A percentile compares a stretch with the other conserved stretches of the same genome.
Conservation (phyloP, 2,113 vertebrate genomes). For the Aythya baeri region DNA sequence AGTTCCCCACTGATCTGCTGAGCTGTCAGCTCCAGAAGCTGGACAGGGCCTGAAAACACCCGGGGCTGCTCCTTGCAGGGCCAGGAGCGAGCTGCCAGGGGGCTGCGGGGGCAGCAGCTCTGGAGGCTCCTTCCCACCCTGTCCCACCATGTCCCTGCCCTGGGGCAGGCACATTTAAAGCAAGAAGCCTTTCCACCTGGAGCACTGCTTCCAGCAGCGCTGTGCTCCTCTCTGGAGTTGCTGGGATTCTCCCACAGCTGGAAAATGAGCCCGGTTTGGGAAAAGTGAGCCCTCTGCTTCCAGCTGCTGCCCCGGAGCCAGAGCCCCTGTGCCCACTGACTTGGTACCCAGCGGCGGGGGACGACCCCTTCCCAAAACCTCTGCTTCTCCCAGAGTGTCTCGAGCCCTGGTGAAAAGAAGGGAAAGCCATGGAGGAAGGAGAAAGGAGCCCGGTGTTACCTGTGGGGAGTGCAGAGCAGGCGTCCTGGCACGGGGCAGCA, state of each 20-base stretch:
- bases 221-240: neutral
- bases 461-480: neutral
- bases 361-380: fast-evolving
- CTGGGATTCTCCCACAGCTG: neutral
- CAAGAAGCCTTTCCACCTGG: neutral
- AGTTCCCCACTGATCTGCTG: neutral
- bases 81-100: neutral
- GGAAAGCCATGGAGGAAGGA: neutral
- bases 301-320: neutral
- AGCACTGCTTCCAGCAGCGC: neutral
- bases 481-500: neutral
- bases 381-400: neutral
- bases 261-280: neutral
- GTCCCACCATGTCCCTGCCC: neutral
- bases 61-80: neutral
- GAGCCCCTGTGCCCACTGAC: neutral
- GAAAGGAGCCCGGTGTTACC: constrained; percentile 6
- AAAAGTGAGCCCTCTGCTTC: neutral
- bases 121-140: neutral
- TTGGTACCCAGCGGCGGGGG: neutral
- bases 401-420: neutral
- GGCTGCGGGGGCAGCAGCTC: neutral
- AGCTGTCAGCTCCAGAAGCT: neutral
- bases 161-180: neutral
- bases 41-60: neutral